Evolutionary conservation across 2,888 invertebrate species (phyloP).

Genomic region (Cataglyphis rosenhaueri): DNA sequence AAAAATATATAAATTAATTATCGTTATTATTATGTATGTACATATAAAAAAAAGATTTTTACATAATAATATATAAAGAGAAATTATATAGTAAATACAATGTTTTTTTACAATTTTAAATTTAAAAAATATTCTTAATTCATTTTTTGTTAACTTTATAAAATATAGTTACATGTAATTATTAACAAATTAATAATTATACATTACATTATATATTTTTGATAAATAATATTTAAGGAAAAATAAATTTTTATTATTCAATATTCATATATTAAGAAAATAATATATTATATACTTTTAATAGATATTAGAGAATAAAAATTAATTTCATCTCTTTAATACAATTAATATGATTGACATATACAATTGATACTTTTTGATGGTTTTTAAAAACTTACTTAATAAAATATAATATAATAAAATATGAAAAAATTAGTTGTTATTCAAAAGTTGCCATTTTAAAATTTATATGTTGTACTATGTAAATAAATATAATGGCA

Average conservation of each 20-base stretch:
- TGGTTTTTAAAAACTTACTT: background rate
- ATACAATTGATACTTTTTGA: background rate
- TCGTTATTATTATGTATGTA: background rate
- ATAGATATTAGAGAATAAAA: background rate
- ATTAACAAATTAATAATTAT: background rate
- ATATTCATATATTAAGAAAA: too few relatives aligned
- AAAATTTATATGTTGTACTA: too few relatives aligned
- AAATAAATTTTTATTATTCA: background rate
- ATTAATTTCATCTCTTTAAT: background rate
- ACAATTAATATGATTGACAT: background rate
- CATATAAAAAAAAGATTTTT: background rate
- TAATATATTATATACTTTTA: background rate
- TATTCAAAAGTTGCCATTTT: background rate
- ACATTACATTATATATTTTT: too few relatives aligned
- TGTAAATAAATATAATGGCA: too few relatives aligned
- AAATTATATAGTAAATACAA: background rate
- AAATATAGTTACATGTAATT: constrained; percentile 8
- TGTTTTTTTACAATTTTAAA: background rate
- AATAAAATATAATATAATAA: background rate
- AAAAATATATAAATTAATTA: too few relatives aligned
- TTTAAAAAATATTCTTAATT: constrained; percentile 11
- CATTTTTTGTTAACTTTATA: background rate
- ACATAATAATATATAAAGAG: background rate
- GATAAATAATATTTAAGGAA: too few relatives aligned
- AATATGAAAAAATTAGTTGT: background rate